A percentile compares a stretch with the other conserved stretches of the same genome.
phyloP scores from a whole-genome alignment of 1,140 invertebrate genomes.

The Akabosia matsudoensis region DNA sequence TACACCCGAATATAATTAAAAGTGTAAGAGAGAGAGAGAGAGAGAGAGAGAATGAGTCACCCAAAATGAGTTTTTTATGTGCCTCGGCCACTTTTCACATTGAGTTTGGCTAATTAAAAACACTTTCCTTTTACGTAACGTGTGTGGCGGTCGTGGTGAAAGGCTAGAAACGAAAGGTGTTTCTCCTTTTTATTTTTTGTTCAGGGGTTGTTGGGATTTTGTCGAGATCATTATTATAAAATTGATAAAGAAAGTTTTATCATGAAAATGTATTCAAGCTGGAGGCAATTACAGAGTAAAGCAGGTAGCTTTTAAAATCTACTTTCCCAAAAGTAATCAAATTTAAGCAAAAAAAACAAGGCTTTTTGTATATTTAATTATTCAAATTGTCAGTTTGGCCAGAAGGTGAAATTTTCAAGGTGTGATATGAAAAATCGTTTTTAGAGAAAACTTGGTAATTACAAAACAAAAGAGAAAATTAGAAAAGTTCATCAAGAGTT shows the following conservation, averaged over 20 bases:
- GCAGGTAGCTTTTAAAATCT: background rate
- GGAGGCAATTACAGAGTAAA: background rate
- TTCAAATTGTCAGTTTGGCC: slow-evolving; percentile 2
- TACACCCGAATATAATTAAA: background rate
- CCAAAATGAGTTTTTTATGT: no score
- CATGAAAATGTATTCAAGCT: background rate
- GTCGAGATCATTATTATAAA: no score
- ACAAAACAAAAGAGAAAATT: background rate
- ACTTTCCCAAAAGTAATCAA: background rate
- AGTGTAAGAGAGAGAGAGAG: no score
- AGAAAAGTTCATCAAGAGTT: background rate
- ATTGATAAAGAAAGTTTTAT: background rate
- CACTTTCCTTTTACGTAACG: background rate
- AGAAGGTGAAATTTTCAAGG: background rate
- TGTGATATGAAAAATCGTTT: background rate
- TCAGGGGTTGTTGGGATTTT: no score
- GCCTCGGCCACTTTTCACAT: background rate
- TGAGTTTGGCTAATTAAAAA: background rate
- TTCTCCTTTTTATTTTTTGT: no score
- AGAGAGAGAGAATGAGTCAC: slow-evolving; percentile 9
- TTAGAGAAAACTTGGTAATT: slow-evolving; percentile 6
- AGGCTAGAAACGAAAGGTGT: no score
- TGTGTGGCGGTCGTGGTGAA: background rate
- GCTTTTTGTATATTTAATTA: slow-evolving; percentile 14
- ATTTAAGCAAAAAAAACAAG: background rate